phyloP scores from a whole-genome alignment of 1,140 invertebrate species.

The Samia ricini region DNA sequence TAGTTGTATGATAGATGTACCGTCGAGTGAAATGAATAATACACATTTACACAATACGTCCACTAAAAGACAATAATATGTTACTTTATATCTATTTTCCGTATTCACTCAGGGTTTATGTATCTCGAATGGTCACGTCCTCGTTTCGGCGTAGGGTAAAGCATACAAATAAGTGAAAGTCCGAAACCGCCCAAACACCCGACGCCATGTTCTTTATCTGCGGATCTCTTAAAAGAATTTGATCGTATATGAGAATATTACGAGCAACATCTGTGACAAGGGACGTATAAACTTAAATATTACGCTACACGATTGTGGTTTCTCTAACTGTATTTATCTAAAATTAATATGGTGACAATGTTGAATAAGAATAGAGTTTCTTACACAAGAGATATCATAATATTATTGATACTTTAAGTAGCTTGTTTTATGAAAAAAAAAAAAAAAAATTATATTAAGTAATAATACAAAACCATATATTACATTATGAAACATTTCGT shows the following conservation, averaged over 20 bases:
- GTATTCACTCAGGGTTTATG: constrained; percentile 76
- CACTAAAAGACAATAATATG: constrained; percentile 43
- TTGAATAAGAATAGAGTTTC: neutral
- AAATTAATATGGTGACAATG: neutral
- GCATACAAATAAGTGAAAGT: constrained; percentile 77
- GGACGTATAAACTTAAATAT: constrained; percentile 72
- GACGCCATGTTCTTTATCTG: constrained; percentile 72
- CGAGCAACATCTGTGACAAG: constrained; percentile 72
- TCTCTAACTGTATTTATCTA: neutral
- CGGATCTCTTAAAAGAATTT: constrained; percentile 76
- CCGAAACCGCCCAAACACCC: constrained; percentile 68
- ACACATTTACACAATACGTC: neutral
- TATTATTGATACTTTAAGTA: neutral
- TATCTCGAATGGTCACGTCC: constrained; percentile 76
- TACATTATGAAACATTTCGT: no score
- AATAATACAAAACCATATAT: no score
- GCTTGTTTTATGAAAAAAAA: no score
- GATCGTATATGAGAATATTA: constrained; percentile 75
- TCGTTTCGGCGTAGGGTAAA: constrained; percentile 63
- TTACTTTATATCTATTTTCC: constrained; percentile 77
- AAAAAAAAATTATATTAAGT: no score
- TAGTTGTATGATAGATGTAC: neutral
- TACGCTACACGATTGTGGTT: constrained; percentile 28
- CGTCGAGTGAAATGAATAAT: neutral
- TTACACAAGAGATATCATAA: neutral